Evolutionary conservation across 2,113 vertebrate species (phyloP).

Genomic region (Alethe castanea): DNA sequence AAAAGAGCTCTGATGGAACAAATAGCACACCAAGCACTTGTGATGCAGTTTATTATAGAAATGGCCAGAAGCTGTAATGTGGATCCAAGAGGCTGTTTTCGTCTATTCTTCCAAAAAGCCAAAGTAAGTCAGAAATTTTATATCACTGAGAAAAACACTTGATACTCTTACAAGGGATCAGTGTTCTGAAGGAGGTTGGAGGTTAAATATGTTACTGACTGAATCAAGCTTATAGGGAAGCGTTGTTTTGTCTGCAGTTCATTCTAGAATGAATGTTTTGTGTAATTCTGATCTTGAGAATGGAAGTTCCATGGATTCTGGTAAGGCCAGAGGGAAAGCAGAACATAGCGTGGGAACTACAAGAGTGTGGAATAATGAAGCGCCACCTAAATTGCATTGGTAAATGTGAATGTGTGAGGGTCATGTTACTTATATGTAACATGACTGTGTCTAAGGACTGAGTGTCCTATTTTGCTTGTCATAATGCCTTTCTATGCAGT

Average conservation of each 20-base stretch:
- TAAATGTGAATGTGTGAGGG: neutral
- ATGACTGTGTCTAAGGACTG: neutral
- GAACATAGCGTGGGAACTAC: neutral
- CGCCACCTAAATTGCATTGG: neutral
- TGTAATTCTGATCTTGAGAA: neutral
- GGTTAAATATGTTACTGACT: neutral
- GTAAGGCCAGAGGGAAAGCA: neutral
- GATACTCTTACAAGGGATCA: neutral
- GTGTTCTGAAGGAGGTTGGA: neutral
- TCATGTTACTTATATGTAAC: neutral
- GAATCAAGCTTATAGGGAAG: neutral
- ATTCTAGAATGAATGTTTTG: neutral
- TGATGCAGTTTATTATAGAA: slow-evolving; percentile 95
- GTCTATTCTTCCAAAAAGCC: slow-evolving; percentile 93
- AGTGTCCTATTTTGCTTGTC: neutral
- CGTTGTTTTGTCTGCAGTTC: neutral
- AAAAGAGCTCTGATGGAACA: slow-evolving; percentile 93
- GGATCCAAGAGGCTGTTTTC: slow-evolving; percentile 91
- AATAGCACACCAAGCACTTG: slow-evolving; percentile 93
- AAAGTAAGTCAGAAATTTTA: slow-evolving; percentile 78
- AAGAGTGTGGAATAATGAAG: neutral
- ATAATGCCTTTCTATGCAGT: neutral
- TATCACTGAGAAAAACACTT: neutral
- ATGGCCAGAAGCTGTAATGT: slow-evolving; percentile 86
- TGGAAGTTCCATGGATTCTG: neutral